Base-by-base conservation (phyloP, 2,888 invertebrate genomes). In the Tubulanus polymorphus region DNA sequence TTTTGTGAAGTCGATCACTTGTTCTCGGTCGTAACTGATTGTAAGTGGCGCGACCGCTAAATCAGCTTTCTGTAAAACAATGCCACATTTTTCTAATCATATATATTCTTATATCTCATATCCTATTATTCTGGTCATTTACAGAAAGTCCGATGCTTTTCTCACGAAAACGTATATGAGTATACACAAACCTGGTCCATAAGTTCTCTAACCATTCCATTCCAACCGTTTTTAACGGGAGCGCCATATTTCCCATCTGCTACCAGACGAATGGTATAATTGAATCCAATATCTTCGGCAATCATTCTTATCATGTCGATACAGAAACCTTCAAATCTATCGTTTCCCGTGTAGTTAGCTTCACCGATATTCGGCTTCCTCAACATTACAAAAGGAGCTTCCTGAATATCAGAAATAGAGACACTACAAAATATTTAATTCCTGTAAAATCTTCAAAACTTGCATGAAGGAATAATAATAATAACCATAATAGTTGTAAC, bases 1-100 rank as follows among this genome's bases (percentile, higher is more conserved):
- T 79, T 95, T 95, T 72, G 91, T 93, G 81, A 97, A 96, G 81
- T 96, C 96, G 67, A 96, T 92, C 62, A 93, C 92, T 63, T 89
- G 84, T 79, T 94, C 93, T 48, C 96, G 84, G 73, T 91, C 91
- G 12, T 91, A 88, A 29, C 93, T 94, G 71, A 96, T 91, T 35
- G 93, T 93, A 82, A 97, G 86, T 47, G 95, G 90, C 30, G 94
- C 94, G 55, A 97, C 88, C 1, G 93, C 93, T 72, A 96, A 86
- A 79, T 97, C 95, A 25, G 93, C 94, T 82, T 93, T 92, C 94
- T 95, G 82, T 47, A 83, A 69, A 54, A 55, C 23, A 41, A 41
- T 41, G 5, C n/a, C n/a, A n/a, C n/a, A n/a, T n/a, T n/a, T n/a
- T n/a, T n/a, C n/a, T n/a, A n/a, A n/a, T n/a, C n/a, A n/a, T n/a